Conservation (phyloP, 1,140 invertebrate genomes). For the Arion vulgaris region DNA sequence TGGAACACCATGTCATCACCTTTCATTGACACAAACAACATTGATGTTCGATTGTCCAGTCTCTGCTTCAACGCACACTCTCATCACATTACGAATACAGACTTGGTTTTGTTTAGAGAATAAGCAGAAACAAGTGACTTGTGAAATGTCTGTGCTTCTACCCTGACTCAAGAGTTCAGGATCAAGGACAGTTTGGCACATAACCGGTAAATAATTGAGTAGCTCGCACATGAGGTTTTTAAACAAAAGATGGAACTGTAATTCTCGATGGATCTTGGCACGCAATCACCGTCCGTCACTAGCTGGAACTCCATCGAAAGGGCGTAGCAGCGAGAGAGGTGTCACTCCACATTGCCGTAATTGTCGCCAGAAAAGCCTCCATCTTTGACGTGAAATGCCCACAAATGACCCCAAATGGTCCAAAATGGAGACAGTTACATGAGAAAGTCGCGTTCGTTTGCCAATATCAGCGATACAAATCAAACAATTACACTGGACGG, state of each 20-base stretch:
- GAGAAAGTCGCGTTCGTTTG: constrained; percentile 16
- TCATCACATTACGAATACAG: neutral
- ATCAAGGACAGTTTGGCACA: neutral
- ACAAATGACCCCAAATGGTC: constrained; percentile 37
- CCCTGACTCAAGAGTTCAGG: neutral
- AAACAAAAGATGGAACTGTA: constrained; percentile 26
- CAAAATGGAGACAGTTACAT: constrained; percentile 32
- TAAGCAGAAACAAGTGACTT: constrained; percentile 5
- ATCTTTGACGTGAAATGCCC: constrained; percentile 28
- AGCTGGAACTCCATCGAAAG: constrained; percentile 23
- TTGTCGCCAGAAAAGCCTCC: constrained; percentile 27
- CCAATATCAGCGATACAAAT: constrained; percentile 27
- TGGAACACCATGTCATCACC: too few relatives aligned
- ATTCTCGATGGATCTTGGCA: constrained; percentile 15
- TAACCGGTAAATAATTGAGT: constrained; percentile 26
- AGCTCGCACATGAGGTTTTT: constrained; percentile 2
- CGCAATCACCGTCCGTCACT: constrained; percentile 31
- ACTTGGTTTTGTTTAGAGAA: neutral
- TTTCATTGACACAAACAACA: too few relatives aligned
- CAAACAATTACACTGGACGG: constrained; percentile 29
- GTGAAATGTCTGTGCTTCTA: constrained; percentile 1
- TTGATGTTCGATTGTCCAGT: too few relatives aligned
- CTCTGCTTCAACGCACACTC: too few relatives aligned
- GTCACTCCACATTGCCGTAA: constrained; percentile 31
- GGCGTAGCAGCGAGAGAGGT: constrained; percentile 7